These are phyloP conservation scores for Acromyrmex echinatior DNA, from an alignment of 1,140 invertebrate species.

Conservation along the genomic window DNA sequence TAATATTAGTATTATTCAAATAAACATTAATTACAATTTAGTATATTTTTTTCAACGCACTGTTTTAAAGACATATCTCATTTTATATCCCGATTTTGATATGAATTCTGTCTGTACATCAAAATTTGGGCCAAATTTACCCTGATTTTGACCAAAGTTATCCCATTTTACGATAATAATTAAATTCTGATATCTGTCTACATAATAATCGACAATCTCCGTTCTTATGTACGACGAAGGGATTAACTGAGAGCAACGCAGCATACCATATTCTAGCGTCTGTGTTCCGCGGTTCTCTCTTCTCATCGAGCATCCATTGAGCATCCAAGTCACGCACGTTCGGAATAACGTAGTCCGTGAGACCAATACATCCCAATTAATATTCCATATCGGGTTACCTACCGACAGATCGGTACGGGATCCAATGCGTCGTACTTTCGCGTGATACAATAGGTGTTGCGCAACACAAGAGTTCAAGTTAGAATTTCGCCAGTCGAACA, in stretches of 20 bases:
- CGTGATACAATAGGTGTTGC: conserved; percentile 52
- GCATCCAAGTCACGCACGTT: conserved; percentile 68
- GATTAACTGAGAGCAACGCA: not conserved
- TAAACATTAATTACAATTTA: too few species aligned
- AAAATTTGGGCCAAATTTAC: too few species aligned
- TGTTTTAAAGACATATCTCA: too few species aligned
- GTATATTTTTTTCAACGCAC: too few species aligned
- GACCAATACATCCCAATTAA: conserved; percentile 73
- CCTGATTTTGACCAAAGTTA: too few species aligned
- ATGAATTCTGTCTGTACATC: too few species aligned
- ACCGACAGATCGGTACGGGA: conserved; percentile 62
- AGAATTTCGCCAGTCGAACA: conserved; percentile 39
- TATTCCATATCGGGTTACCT: conserved; percentile 72
- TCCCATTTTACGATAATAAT: not conserved
- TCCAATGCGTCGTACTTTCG: conserved; percentile 57
- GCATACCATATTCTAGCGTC: conserved; percentile 60
- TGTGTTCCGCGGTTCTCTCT: conserved; percentile 46
- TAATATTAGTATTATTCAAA: too few species aligned
- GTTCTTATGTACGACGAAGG: not conserved
- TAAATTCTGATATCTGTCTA: conserved; percentile 16
- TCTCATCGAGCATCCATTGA: conserved; percentile 1
- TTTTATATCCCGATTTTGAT: too few species aligned
- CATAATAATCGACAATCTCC: not conserved
- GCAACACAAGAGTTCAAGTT: conserved; percentile 44
- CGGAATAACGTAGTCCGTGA: conserved; percentile 72